These are phyloP conservation scores for Drosophila meridiana DNA, from an alignment of 2,888 invertebrate species.

Conservation along the genomic window DNA sequence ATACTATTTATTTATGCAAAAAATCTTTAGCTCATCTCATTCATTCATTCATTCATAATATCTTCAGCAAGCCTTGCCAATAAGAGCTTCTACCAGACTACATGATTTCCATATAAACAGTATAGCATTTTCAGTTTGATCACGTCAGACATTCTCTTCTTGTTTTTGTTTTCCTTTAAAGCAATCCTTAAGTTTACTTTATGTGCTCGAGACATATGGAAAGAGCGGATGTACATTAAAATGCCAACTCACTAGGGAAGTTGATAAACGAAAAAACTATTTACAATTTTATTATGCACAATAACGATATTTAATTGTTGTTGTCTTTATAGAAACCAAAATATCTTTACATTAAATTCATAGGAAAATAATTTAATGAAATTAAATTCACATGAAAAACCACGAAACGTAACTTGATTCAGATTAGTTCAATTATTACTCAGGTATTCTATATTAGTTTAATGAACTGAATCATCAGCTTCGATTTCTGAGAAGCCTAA, in stretches of 20 bases:
- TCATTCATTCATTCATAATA: not conserved
- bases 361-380: not conserved
- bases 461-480: conserved; percentile 21
- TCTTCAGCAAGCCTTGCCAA: not conserved
- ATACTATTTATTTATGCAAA: not conserved
- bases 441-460: not conserved
- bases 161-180: conserved; percentile 6
- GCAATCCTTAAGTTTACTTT: conserved; percentile 5
- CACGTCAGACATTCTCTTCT: not conserved
- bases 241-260: conserved; percentile 22
- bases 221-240: conserved; percentile 19
- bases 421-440: conserved; percentile 3
- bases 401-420: not conserved
- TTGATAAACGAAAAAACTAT: conserved; percentile 49
- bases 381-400: not conserved
- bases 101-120: not conserved
- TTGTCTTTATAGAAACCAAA: not conserved
- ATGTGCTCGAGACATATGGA: not conserved
- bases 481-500: conserved; percentile 8
- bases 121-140: not conserved
- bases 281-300: conserved; percentile 10
- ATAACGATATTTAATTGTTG: not conserved
- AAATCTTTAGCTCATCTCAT: not conserved
- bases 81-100: not conserved
- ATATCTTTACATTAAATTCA: not conserved